These are phyloP conservation scores for Lichenostomus cassidix DNA, from an alignment of 2,113 vertebrate species.

Conservation along the genomic window DNA sequence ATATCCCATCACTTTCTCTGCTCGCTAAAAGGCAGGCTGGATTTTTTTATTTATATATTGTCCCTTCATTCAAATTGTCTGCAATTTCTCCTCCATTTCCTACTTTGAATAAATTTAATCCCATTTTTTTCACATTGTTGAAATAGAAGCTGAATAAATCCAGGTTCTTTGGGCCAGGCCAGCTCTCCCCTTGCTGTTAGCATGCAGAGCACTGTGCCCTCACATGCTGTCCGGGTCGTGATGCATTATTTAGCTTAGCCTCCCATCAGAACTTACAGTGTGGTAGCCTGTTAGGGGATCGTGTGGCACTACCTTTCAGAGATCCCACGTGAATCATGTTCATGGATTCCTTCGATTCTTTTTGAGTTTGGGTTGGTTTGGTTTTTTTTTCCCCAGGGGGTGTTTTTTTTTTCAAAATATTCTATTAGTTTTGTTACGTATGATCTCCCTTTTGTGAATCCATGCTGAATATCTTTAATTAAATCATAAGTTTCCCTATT, in stretches of 20 bases:
- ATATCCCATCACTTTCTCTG: background rate
- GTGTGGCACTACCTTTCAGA: constrained; percentile 33
- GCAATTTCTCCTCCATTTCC: background rate
- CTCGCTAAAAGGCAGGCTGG: background rate
- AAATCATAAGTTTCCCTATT: constrained; percentile 81
- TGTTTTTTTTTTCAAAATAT: constrained; percentile 64
- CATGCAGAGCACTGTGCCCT: background rate
- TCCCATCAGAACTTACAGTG: background rate
- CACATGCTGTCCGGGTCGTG: background rate
- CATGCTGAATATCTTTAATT: constrained; percentile 84
- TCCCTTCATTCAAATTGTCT: background rate
- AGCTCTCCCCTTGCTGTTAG: background rate
- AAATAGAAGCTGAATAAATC: background rate
- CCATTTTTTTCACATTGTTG: background rate
- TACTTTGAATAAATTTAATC: background rate
- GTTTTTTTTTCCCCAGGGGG: background rate
- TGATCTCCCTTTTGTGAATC: constrained; percentile 81
- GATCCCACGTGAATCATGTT: constrained; percentile 61
- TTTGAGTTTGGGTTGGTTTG: background rate
- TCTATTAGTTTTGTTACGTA: constrained; percentile 79
- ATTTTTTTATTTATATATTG: background rate
- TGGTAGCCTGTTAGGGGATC: constrained; percentile 43
- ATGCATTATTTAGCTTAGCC: constrained; percentile 27
- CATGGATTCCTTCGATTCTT: constrained; percentile 62
- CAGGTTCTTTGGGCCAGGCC: constrained; percentile 17